These are phyloP conservation scores for Columba guinea DNA, from an alignment of 2,797 vertebrate species.

Conservation along the genomic window DNA sequence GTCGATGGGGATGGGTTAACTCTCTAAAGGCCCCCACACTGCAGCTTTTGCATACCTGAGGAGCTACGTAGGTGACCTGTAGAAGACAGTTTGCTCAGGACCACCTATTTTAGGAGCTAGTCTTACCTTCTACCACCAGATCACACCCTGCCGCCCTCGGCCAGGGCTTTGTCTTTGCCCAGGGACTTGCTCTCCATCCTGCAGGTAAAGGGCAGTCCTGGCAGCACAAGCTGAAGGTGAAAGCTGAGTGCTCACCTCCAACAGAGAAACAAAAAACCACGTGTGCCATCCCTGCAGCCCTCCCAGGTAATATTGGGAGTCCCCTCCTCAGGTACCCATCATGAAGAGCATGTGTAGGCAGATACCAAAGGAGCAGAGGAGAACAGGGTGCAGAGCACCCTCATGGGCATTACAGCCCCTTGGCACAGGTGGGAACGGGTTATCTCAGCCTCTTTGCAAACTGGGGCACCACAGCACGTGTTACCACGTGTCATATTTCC, in stretches of 20 bases:
- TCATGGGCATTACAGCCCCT: background rate
- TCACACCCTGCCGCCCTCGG: background rate
- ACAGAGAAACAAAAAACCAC: background rate
- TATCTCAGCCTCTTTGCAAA: background rate
- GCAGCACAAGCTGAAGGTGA: background rate
- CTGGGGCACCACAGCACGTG: background rate
- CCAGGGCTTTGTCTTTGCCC: background rate
- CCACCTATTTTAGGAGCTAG: background rate
- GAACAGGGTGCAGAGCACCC: background rate
- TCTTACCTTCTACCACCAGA: background rate
- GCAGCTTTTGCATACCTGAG: background rate
- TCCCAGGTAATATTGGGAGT: background rate
- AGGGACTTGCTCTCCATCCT: background rate
- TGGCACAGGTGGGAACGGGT: rapidly evolving
- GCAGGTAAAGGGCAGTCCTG: background rate
- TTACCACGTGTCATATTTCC: rapidly evolving
- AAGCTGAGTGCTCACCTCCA: background rate
- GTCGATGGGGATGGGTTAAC: background rate
- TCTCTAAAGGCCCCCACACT: background rate
- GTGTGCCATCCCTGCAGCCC: background rate
- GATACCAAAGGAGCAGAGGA: background rate
- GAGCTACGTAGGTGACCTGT: background rate
- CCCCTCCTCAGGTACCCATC: background rate
- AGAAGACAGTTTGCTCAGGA: background rate
- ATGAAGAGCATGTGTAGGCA: background rate